Base-by-base conservation (phyloP, 2,113 vertebrate genomes). In the Diglossa brunneiventris region DNA sequence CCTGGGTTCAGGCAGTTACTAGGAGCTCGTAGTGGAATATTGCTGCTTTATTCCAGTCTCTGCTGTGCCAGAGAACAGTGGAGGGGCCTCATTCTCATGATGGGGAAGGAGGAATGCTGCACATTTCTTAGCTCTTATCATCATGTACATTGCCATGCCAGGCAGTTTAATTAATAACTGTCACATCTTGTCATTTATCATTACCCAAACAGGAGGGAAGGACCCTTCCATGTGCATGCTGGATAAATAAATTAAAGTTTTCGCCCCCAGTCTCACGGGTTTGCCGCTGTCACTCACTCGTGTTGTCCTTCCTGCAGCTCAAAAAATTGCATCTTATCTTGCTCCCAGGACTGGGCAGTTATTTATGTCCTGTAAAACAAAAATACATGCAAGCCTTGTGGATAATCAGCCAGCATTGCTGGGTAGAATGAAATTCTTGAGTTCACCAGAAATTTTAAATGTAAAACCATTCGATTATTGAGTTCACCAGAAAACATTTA, bases 1-100 rank as follows among this genome's bases (percentile, higher is more conserved):
- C 72, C 92, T 55, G 85, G 96, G 80, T 89, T 90, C 92, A 93
- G 93, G 96, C 95, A 93, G 97, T 96, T 97, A 95, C 97, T 92
- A 97, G 95, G 97, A 94, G 66, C 37, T 70, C n/a, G 86, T 59
- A 24, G 33, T 11, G 93, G 91, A 95, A 92, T 87, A 86, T 27
- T 52, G 95, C 90, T 72, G 44, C 84, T 49, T 64, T 58, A 50
- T 81, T 56, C 75, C 77, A 67, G 91, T 92, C 96, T 96, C 96
- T 96, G 96, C 85, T 91, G 87, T 91, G 95, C 97, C 97, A 98
- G 97, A 97, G 98, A 97, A 97, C 96, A 97, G 93, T 41, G 89
- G 88, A 97, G 97, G 98, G 94, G 98, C 94, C 96, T 74, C 84
- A 47, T 98, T 98, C 98, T 98, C 98, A 98, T 97, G 97, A 97